A percentile compares a stretch with the other conserved stretches of the same genome.
These are phyloP conservation scores for Strigamia crassipes DNA, from an alignment of 2,888 invertebrate species.

Conservation along the genomic window DNA sequence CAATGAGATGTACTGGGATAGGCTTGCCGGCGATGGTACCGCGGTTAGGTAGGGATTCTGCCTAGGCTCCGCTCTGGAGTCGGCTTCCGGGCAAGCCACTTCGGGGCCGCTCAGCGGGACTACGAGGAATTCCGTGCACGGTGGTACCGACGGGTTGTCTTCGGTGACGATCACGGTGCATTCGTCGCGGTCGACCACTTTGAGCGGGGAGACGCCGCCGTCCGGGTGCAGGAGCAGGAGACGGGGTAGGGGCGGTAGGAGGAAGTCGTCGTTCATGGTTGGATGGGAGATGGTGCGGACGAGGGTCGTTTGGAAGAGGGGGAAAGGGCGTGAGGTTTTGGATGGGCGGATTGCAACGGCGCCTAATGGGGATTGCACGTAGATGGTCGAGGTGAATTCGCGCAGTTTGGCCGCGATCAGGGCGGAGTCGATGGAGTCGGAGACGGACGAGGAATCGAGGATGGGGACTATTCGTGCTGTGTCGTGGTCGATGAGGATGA, in stretches of 20 bases:
- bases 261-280: not conserved
- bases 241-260: not conserved
- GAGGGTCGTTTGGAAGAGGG: not conserved
- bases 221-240: not conserved
- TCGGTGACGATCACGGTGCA: not conserved
- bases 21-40: not conserved
- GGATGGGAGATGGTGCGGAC: not conserved
- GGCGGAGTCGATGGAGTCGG: not conserved
- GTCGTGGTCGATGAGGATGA: not conserved
- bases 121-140: not conserved
- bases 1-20: not conserved
- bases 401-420: not conserved
- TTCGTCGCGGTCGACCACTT: not conserved
- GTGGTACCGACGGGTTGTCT: not conserved
- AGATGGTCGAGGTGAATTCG: not conserved
- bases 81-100: not conserved
- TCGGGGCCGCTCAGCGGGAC: not conserved
- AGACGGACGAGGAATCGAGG: not conserved
- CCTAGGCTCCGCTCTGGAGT: not conserved
- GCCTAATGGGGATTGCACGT: not conserved
- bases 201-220: not conserved
- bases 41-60: not conserved
- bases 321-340: not conserved
- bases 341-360: not conserved
- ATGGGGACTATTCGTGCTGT: not conserved